Percentiles rank a stretch among this genome's conserved stretches.
Conservation (phyloP, 2,113 vertebrate species). For the Bos taurus region DNA sequence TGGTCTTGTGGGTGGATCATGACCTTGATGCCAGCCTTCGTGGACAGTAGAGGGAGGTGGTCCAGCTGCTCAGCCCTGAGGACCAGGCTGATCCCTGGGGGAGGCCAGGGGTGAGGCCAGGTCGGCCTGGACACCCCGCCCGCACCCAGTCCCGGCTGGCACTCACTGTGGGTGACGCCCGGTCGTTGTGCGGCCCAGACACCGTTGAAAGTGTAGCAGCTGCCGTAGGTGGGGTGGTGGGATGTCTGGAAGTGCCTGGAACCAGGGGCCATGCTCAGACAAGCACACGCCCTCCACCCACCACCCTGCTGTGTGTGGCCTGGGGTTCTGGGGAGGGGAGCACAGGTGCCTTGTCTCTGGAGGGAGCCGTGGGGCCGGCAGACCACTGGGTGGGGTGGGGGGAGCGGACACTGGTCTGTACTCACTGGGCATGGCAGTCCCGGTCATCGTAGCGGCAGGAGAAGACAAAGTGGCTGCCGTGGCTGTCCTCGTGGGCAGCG, state of each 20-base stretch:
- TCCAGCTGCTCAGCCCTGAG: constrained; percentile 69
- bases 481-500: fast-evolving
- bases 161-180: constrained; percentile 70
- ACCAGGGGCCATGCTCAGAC: background rate
- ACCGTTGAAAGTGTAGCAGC: constrained; percentile 78
- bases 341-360: background rate
- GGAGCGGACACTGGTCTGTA: background rate
- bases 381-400: too few species aligned
- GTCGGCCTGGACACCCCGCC: background rate
- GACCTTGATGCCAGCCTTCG: constrained; percentile 68
- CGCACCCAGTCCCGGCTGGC: fast-evolving
- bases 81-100: constrained; percentile 77
- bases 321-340: background rate
- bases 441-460: constrained; percentile 69
- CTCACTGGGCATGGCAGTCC: constrained; percentile 59
- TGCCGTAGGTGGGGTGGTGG: constrained; percentile 78
- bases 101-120: background rate
- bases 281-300: fast-evolving
- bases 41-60: constrained; percentile 76
- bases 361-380: background rate
- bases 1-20: constrained; percentile 77
- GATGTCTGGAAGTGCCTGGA: constrained; percentile 72
- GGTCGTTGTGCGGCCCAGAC: constrained; percentile 64
- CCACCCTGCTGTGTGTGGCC: fast-evolving
- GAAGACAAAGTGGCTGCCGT: constrained; percentile 60